Evolutionary conservation across 2,113 vertebrate genomes (phyloP).

Genomic region (Pseudorectes ferrugineus): DNA sequence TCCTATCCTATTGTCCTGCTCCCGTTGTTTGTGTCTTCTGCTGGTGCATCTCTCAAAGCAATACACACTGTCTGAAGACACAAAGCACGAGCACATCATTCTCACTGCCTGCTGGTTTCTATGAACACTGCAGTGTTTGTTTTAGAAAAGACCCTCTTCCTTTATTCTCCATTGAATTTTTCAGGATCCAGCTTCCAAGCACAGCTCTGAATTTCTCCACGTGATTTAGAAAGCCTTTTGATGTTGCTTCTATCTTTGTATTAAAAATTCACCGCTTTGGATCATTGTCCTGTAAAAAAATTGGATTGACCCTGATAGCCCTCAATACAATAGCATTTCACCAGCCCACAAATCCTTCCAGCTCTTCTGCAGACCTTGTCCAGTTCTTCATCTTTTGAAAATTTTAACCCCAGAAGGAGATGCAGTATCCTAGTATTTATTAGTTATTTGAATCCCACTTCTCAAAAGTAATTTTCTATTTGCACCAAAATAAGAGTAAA

Average conservation of each 20-base stretch:
- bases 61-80: neutral
- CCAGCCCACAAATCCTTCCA: neutral
- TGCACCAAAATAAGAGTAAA: neutral
- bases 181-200: neutral
- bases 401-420: neutral
- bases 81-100: neutral
- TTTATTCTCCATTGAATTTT: neutral
- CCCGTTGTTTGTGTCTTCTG: neutral
- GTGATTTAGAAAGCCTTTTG: neutral
- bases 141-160: neutral
- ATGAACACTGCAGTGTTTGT: neutral
- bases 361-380: neutral
- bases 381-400: neutral
- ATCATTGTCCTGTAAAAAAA: neutral
- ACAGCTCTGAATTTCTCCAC: neutral
- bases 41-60: neutral
- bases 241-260: neutral
- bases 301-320: neutral
- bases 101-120: neutral
- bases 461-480: neutral
- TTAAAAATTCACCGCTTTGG: neutral
- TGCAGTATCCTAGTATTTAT: neutral
- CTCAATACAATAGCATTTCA: neutral
- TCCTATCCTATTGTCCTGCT: neutral
- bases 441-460: neutral